A percentile compares a stretch with the other conserved stretches of the same genome.
These are phyloP conservation scores for Magallana angulata DNA, from an alignment of 1,140 invertebrate genomes.

Conservation along the genomic window DNA sequence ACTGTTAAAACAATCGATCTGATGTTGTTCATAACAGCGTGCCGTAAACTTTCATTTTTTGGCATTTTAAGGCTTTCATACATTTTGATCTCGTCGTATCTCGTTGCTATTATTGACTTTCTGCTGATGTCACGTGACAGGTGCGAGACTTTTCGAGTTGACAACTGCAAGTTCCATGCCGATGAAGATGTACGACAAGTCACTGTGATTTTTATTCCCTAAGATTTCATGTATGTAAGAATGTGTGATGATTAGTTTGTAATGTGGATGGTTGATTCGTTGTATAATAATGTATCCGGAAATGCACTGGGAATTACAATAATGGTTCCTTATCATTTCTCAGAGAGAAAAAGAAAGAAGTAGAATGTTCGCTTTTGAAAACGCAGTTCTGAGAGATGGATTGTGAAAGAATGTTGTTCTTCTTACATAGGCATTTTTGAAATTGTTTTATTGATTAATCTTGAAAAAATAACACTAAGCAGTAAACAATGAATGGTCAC, in stretches of 20 bases:
- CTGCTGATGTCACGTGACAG: slow-evolving; percentile 50
- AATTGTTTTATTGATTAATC: no score
- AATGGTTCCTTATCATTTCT: not conserved
- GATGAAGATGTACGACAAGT: slow-evolving; percentile 27
- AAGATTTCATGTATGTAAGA: not conserved
- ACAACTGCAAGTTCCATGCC: slow-evolving; percentile 60
- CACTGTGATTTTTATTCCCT: not conserved
- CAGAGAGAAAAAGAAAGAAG: slow-evolving; percentile 2
- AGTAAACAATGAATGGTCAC: no score
- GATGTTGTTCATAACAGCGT: no score
- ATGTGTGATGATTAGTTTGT: not conserved
- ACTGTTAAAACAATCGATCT: no score
- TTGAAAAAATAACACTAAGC: no score
- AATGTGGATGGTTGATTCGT: not conserved
- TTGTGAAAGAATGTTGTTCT: not conserved
- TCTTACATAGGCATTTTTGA: no score
- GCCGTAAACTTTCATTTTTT: no score
- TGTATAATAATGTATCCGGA: not conserved
- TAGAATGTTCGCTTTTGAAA: not conserved
- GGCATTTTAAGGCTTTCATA: not conserved
- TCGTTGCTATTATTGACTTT: slow-evolving; percentile 13
- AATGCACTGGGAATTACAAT: not conserved
- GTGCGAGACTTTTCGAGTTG: slow-evolving; percentile 61
- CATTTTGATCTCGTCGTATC: slow-evolving; percentile 24
- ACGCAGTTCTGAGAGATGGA: not conserved